Evolutionary conservation across 1,140 invertebrate genomes (phyloP), one percentile per base, ranked within the genome.

Genomic region (Neodiprion fabricii): DNA sequence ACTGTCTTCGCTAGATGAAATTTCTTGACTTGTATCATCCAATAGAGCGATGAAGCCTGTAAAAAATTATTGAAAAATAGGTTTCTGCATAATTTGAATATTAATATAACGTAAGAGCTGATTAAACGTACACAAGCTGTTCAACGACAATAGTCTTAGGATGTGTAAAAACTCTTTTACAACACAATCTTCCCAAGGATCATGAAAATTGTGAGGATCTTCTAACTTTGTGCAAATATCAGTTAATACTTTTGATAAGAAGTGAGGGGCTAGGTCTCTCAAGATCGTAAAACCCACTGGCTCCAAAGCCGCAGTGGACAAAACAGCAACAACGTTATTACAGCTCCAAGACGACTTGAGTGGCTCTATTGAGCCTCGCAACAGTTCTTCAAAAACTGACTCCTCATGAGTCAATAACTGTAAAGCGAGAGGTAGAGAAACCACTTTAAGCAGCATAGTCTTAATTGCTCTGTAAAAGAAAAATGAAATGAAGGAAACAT

Each of bases 31-130:
- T 7, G 61, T 67, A 21, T 72, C 79, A 14, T 75, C 72, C 80
- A 86, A 82, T 76, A 87, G 85, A 48, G 85, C 79, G 10, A 80
- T 79, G 28, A 87, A 86, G 79, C 87, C 86, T 88, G 40, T 50
- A 12, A 48, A 49, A 71, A 71, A 53, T 23, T 9, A 40, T n/a
- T 65, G 49, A 4, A 65, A 48, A 70, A 72, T n/a, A 23, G 70
- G 14, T 7, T 61, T 23, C 23, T 71, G 21, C 74, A 76, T 67
- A 71, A 71, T 65, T 48, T 74, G 69, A n/a, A 66, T 74, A 21
- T 11, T 47, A 17, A 61, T 65, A 1, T 66, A 21, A 67, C 68
- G 23, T 47, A 48, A 72, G 48, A 66, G 14, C 61, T 66, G 28
- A 40, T 40, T 5, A 12, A 75, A 71, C 74, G 79, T 79, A 88